Evolutionary conservation across 2,797 vertebrate species (phyloP), one percentile per base, ranked within the genome.

Genomic region (Sebastes baramenuke): DNA sequence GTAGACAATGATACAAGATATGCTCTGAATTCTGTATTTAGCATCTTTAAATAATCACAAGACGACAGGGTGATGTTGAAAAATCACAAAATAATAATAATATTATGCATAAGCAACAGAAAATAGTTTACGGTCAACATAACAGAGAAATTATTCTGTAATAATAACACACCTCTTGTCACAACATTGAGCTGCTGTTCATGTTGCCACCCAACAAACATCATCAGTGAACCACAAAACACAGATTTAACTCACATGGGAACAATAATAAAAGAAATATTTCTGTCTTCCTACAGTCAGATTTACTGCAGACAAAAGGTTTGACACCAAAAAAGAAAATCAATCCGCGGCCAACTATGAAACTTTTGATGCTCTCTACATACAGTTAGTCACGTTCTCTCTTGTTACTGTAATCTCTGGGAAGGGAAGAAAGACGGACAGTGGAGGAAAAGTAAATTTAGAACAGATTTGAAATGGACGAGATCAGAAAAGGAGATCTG

Each of bases 381-480:
- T 20, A 9, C 20, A 32, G 22, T 54, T 24, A 13, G 30, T 67
- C 36, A 66, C 20, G 49, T n/a, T 54, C 18, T 38, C 8, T 12
- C n/a, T 22, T 52, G 8, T 10, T 42, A 4, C 36, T 10, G 22
- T 1, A 11, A 22, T 67, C 27, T 36, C 49, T 56, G 13, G 32
- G 34, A 36, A 59, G 22, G 38, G 18, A 13, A 68, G 36, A 55
- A 46, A 64, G 66, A 34, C 49, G 18, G 52, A 69, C 46, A 54
- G 56, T 34, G 1, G 22, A 66, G 64, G 54, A 59, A 55, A 70
- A 78, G 42, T n/a, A 52, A 27, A 81, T 77, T 59, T 30, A 59
- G n/a, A 78, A 69, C 70, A 80, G 69, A 70, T 58, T 56, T 34
- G 30, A 69, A 80, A 32, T n/a, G 16, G 42, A 64, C 9, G 16